Evolutionary conservation across 2,113 vertebrate species (phyloP).

Genomic region (Coreoperca whiteheadi): DNA sequence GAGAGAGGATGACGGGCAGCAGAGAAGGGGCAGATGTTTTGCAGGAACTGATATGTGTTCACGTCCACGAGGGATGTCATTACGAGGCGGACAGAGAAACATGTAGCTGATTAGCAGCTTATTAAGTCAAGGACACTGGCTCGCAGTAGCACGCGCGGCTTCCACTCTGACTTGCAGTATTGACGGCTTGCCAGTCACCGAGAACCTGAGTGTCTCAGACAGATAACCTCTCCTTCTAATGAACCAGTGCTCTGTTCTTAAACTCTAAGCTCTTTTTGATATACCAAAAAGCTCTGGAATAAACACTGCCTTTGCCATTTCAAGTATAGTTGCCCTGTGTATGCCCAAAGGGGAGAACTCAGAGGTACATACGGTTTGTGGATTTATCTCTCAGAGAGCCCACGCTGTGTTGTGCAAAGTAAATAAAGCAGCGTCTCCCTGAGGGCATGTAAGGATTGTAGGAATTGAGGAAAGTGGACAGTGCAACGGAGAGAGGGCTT

Average conservation of each 20-base stretch:
- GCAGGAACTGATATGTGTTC: conserved; percentile 64
- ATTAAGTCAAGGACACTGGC: conserved; percentile 80
- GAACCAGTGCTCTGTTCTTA: conserved; percentile 39
- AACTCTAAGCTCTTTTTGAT: conserved; percentile 42
- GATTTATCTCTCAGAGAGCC: conserved; percentile 51
- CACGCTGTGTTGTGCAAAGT: conserved; percentile 61
- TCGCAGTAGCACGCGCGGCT: conserved; percentile 33
- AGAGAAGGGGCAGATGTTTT: conserved; percentile 79
- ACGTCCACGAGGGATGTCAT: conserved; percentile 73
- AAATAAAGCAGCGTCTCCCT: conserved; percentile 74
- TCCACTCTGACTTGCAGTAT: conserved; percentile 38
- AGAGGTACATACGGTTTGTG: conserved; percentile 51
- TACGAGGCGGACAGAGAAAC: conserved; percentile 70
- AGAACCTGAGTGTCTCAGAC: conserved; percentile 41
- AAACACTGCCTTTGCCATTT: conserved; percentile 41
- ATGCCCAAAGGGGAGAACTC: conserved; percentile 39
- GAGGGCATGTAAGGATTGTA: conserved; percentile 62
- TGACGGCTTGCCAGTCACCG: conserved; percentile 48
- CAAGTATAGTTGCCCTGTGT: conserved; percentile 13
- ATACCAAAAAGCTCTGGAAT: conserved; percentile 34
- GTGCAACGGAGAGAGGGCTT: conserved; percentile 51
- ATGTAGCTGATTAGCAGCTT: conserved; percentile 78
- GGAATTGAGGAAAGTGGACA: conserved; percentile 61
- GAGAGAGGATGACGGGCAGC: conserved; percentile 70
- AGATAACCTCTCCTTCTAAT: conserved; percentile 64